A percentile compares a stretch with the other conserved stretches of the same genome.
These are phyloP conservation scores for Centroberyx gerrardi DNA, from an alignment of 2,797 vertebrate genomes.

Conservation along the genomic window DNA sequence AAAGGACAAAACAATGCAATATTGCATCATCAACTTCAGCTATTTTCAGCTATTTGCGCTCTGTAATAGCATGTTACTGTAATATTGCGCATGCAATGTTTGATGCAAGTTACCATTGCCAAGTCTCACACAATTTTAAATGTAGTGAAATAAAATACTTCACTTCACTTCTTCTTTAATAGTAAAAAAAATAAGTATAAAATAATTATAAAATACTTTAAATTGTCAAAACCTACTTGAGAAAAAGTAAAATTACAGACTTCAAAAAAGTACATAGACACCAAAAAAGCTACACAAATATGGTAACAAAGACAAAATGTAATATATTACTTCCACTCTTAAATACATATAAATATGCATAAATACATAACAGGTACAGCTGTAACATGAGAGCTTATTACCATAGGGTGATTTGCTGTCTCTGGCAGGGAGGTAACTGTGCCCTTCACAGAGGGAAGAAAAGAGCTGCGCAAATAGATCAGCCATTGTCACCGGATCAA, in stretches of 20 bases:
- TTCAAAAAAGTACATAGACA: too few relatives aligned
- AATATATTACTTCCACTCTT: background rate
- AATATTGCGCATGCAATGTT: too few relatives aligned
- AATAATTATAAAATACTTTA: too few relatives aligned
- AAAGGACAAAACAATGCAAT: background rate
- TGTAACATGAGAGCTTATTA: constrained; percentile 18
- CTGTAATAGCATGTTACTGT: too few relatives aligned
- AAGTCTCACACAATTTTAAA: too few relatives aligned
- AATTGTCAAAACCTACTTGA: background rate
- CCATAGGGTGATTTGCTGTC: constrained; percentile 10
- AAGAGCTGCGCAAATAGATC: constrained; percentile 72
- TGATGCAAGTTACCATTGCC: too few relatives aligned
- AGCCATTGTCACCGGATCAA: constrained; percentile 69
- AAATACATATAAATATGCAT: background rate
- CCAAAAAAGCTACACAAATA: background rate
- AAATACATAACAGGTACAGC: constrained; percentile 12
- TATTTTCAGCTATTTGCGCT: too few relatives aligned
- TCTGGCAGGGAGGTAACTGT: constrained; percentile 40
- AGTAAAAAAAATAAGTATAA: too few relatives aligned
- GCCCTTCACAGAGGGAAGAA: constrained; percentile 69
- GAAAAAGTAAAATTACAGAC: too few relatives aligned
- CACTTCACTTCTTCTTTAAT: too few relatives aligned
- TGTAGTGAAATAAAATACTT: too few relatives aligned
- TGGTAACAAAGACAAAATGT: background rate
- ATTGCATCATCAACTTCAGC: background rate